Conservation (phyloP, 2,797 vertebrate species). For the Lithobates sylvaticus region DNA sequence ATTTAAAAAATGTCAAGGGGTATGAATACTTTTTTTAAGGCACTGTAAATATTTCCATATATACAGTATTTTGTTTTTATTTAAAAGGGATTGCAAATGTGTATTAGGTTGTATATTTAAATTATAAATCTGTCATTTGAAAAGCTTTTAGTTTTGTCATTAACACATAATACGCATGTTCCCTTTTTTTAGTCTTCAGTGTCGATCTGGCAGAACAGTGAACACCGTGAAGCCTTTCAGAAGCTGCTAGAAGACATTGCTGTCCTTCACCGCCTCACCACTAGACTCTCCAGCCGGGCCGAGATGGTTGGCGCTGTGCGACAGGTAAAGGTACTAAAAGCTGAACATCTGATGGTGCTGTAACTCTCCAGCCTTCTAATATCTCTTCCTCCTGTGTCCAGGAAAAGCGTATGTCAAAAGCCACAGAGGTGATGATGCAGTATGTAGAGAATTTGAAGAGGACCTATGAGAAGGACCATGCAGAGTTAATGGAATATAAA, state of each 20-base stretch:
- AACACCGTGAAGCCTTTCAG: slow-evolving; percentile 93
- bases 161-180: too few species aligned
- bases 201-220: slow-evolving; percentile 89
- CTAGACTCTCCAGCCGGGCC: slow-evolving; percentile 90
- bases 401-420: slow-evolving; percentile 98
- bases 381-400: slow-evolving; percentile 63
- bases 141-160: too few species aligned
- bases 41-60: too few species aligned
- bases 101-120: too few species aligned
- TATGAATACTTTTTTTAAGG: too few species aligned
- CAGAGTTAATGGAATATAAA: slow-evolving; percentile 96
- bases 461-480: slow-evolving; percentile 97
- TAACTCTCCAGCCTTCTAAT: neutral
- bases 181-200: slow-evolving; percentile 80
- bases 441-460: slow-evolving; percentile 98
- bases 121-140: too few species aligned
- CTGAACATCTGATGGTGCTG: neutral
- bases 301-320: slow-evolving; percentile 95
- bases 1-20: too few species aligned
- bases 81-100: too few species aligned
- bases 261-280: slow-evolving; percentile 89
- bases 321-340: slow-evolving; percentile 76
- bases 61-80: too few species aligned
- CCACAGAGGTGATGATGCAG: slow-evolving; percentile 98
- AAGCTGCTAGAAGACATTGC: slow-evolving; percentile 88